A percentile compares a stretch with the other conserved stretches of the same genome.
Evolutionary conservation across 2,113 vertebrate species (phyloP).

Genomic region (Raja brachyura): DNA sequence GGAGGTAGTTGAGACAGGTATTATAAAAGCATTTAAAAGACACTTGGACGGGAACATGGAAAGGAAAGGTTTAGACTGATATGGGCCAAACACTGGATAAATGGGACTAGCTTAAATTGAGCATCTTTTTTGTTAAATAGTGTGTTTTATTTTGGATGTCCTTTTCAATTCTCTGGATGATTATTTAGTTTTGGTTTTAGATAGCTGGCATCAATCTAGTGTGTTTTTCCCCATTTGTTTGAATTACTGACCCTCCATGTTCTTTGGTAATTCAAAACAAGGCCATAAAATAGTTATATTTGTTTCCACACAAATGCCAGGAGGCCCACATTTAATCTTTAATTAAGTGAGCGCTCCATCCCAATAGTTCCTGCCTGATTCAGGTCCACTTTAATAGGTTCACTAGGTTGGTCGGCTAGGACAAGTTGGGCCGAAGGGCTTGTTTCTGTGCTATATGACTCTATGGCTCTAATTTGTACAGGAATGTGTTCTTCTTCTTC

Average conservation of each 20-base stretch:
- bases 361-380: background rate
- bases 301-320: background rate
- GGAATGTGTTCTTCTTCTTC: too few species aligned
- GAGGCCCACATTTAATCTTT: background rate
- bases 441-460: too few species aligned
- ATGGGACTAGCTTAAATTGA: too few species aligned
- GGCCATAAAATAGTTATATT: background rate
- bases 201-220: background rate
- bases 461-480: too few species aligned
- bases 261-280: background rate
- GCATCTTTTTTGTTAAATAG: background rate
- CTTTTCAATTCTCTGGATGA: background rate
- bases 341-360: background rate
- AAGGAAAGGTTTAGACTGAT: too few species aligned
- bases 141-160: background rate
- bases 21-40: too few species aligned
- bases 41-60: too few species aligned
- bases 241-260: background rate
- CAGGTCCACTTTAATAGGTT: background rate
- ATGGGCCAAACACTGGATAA: too few species aligned
- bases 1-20: too few species aligned
- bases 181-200: background rate
- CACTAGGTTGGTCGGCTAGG: too few species aligned
- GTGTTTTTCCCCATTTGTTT: conserved; percentile 7
- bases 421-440: too few species aligned